phyloP scores from a whole-genome alignment of 2,797 vertebrate genomes.

The Chloroceryle inda region DNA sequence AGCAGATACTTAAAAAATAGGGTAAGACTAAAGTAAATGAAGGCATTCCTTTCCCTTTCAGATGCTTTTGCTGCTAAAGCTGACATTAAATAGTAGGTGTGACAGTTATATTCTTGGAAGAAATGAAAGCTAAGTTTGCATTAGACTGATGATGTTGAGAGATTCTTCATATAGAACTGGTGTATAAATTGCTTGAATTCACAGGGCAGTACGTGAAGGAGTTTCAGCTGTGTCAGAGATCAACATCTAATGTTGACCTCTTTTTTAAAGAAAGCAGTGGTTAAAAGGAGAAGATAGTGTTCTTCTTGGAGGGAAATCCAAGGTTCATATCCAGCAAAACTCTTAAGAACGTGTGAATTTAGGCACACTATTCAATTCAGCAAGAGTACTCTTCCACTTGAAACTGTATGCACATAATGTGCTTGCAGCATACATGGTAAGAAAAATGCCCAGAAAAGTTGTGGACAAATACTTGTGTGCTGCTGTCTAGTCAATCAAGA shows the following conservation, averaged over 20 bases:
- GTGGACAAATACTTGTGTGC: neutral
- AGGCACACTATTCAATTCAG: neutral
- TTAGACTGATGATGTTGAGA: neutral
- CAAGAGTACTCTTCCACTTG: neutral
- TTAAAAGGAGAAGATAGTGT: neutral
- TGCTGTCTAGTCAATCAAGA: neutral
- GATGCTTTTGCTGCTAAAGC: neutral
- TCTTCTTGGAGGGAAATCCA: neutral
- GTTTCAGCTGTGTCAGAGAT: neutral
- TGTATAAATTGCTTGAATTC: neutral
- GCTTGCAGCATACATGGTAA: neutral
- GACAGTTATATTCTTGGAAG: neutral
- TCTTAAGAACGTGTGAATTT: neutral
- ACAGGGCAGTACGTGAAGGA: neutral
- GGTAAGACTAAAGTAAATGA: neutral
- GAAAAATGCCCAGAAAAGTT: neutral
- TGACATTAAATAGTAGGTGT: neutral
- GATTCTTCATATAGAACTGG: neutral
- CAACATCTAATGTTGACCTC: neutral
- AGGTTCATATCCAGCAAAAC: neutral
- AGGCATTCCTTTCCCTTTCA: neutral
- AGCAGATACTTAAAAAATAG: neutral
- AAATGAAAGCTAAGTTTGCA: neutral
- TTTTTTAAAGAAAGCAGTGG: neutral
- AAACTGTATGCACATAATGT: neutral